Conservation (phyloP, 1,140 invertebrate species). For the Potamilus streckersoni region DNA sequence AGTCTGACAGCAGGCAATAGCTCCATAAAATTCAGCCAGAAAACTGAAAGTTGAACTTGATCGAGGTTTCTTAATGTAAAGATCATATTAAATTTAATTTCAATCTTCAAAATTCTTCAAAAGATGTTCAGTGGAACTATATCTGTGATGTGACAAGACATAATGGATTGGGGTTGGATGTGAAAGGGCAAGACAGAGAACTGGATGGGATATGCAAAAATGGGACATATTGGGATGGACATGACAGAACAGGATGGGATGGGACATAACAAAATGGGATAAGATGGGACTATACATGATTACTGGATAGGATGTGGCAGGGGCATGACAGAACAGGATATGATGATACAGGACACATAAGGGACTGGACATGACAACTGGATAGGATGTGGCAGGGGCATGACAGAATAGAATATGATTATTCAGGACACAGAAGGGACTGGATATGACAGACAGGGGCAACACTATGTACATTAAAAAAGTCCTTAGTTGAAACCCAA, state of each 20-base stretch:
- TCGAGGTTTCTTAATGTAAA: no score
- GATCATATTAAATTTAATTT: no score
- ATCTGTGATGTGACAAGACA: background rate
- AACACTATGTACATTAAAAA: no score
- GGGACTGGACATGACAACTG: constrained; percentile 16
- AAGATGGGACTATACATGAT: background rate
- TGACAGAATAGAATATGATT: constrained; percentile 2
- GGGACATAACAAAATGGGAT: background rate
- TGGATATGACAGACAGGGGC: no score
- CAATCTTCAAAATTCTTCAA: no score
- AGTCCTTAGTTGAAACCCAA: no score
- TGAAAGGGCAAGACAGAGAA: background rate
- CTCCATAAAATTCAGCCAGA: no score
- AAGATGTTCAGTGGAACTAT: no score
- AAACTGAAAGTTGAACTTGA: no score
- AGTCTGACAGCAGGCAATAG: no score
- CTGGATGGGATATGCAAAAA: background rate
- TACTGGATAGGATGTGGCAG: no score
- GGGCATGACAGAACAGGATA: background rate
- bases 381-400: constrained; percentile 17
- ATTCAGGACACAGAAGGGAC: background rate
- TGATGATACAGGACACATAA: constrained; percentile 15
- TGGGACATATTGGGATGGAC: background rate
- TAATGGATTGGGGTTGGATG: background rate
- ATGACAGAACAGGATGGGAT: background rate